A percentile compares a stretch with the other conserved stretches of the same genome.
phyloP scores from a whole-genome alignment of 2,888 invertebrate species.

The Syrphus vitripennis region DNA sequence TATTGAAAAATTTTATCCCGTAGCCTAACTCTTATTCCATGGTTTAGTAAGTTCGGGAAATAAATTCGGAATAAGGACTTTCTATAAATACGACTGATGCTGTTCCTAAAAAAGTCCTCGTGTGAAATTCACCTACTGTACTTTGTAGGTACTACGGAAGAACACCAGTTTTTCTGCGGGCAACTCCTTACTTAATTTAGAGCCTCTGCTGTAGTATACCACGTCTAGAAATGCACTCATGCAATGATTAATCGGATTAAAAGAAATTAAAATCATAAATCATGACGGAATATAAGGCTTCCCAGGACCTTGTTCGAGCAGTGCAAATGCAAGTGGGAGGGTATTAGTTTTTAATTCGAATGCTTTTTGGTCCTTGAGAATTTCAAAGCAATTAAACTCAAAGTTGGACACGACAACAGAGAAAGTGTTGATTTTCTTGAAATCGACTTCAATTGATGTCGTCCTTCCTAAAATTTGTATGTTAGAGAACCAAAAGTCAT shows the following conservation, averaged over 20 bases:
- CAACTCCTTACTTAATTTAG: constrained; percentile 65
- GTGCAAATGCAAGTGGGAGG: background rate
- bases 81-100: no score
- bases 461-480: background rate
- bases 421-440: constrained; percentile 49
- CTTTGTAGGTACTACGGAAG: no score
- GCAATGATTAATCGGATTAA: constrained; percentile 70
- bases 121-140: background rate
- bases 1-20: no score
- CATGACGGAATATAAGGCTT: constrained; percentile 32
- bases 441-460: background rate
- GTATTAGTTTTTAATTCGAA: background rate
- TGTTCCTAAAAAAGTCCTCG: background rate
- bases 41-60: no score
- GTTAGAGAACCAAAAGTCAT: constrained; percentile 15
- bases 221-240: constrained; percentile 59
- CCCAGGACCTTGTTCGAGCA: background rate
- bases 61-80: no score
- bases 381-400: constrained; percentile 46
- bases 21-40: no score
- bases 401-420: background rate
- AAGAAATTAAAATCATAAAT: constrained; percentile 71
- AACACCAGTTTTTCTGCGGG: background rate
- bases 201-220: constrained; percentile 27
- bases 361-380: constrained; percentile 20